Base-by-base conservation (phyloP, 2,797 vertebrate species). In the Xyrichtys novacula region DNA sequence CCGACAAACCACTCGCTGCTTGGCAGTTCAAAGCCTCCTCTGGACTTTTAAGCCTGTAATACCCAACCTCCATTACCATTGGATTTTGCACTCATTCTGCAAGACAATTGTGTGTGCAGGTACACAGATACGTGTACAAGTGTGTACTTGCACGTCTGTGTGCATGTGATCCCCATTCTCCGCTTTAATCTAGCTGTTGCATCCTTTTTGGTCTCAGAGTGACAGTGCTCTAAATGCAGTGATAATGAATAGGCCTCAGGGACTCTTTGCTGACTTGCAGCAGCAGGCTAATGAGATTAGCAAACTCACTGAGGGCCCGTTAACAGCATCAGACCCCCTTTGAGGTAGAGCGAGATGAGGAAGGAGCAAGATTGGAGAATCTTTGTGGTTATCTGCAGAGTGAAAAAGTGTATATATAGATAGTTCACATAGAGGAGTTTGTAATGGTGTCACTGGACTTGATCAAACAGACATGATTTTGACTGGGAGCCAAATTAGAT, bases 271-370 rank as follows among this genome's bases (percentile, higher is more conserved):
- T 88, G 77, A 82, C 80, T 91, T 85, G 79, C 73, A 80, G 82
- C 69, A 81, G 78, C 63, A 74, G 79, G 73, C 58, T 90, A 88
- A 92, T 85, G 64, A 88, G 66, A 93, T 90, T 86, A 89, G 59
- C 50, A 60, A 70, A 85, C 71, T 57, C 78, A 83, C 70, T 5
- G 29, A 85, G 58, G 74, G 69, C 72, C 59, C 5, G 49, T 83
- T 85, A 81, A 72, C 48, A 32, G 43, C 67, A 74, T 40, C 16
- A 77, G 59, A 44, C 66, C 68, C 57, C 61, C 40, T 57, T 23
- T 70, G 64, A 80, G 66, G 66, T 56, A 49, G 63, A 78, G 53
- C 48, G 47, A 72, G 60, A 79, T 26, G 62, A 80, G 40, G 29
- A 75, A 46, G 57, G 19, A 50, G 32, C 20, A 52, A 72, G 44